Evolutionary conservation across 1,140 invertebrate genomes (phyloP).

Genomic region (Dolichoris vasculosae): DNA sequence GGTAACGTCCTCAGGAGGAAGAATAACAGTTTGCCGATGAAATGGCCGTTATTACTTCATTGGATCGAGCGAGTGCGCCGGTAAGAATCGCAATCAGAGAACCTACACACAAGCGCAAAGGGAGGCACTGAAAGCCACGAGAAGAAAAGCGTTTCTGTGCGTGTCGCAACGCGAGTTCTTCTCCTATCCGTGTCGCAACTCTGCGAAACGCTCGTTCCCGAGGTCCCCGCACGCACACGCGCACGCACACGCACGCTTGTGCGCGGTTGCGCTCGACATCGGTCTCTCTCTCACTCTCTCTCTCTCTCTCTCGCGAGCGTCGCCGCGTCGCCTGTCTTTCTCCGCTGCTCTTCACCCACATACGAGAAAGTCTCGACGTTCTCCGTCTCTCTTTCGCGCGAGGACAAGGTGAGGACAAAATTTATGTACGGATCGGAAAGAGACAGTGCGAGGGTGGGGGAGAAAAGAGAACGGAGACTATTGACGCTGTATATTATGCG

Average conservation of each 20-base stretch:
- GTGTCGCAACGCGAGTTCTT: slow-evolving; percentile 18
- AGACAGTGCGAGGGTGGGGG: not conserved
- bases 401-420: slow-evolving; percentile 30
- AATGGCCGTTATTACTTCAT: not conserved
- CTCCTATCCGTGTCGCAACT: slow-evolving; percentile 7
- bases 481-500: slow-evolving; percentile 11
- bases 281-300: not conserved
- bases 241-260: not conserved
- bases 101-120: not conserved
- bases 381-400: slow-evolving; percentile 4
- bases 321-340: not conserved
- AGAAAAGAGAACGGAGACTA: slow-evolving; percentile 12
- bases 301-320: not conserved
- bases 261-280: not conserved
- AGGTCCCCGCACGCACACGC: not conserved
- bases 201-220: not conserved
- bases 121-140: not conserved
- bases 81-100: not conserved
- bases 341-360: slow-evolving; percentile 45
- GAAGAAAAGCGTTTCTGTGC: slow-evolving; percentile 3
- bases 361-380: slow-evolving; percentile 34
- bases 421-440: slow-evolving; percentile 3
- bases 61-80: too few species aligned
- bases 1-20: not conserved
- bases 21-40: not conserved